Percentiles rank a stretch among this genome's conserved stretches.
These are phyloP conservation scores for Liodrosophila aerea DNA, from an alignment of 2,888 invertebrate genomes.

Conservation along the genomic window DNA sequence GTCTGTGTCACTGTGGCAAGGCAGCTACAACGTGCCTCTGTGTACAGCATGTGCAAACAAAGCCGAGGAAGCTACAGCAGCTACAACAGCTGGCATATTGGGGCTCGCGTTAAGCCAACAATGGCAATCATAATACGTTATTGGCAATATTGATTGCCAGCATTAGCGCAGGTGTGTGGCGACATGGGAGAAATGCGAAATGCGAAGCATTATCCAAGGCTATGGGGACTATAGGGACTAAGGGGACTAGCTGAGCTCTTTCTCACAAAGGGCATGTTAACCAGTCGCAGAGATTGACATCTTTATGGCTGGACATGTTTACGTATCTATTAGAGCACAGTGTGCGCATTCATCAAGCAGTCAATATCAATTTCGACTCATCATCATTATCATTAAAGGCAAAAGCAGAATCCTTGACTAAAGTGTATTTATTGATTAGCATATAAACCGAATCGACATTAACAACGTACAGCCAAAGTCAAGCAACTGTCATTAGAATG, in stretches of 20 bases:
- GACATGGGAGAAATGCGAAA: too few species aligned
- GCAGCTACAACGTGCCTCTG: neutral
- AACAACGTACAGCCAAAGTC: constrained; percentile 61
- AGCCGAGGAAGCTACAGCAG: constrained; percentile 15
- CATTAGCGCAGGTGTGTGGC: constrained; percentile 21
- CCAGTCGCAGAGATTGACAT: too few species aligned
- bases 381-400: constrained; percentile 16
- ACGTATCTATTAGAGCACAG: neutral
- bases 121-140: constrained; percentile 62
- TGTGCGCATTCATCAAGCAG: constrained; percentile 8
- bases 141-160: constrained; percentile 64
- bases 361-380: constrained; percentile 52
- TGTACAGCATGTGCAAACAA: constrained; percentile 22
- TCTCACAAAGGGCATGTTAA: too few species aligned
- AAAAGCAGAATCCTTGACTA: constrained; percentile 32
- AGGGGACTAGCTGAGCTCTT: too few species aligned
- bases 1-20: neutral
- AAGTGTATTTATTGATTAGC: constrained; percentile 62
- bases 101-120: constrained; percentile 24
- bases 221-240: too few species aligned
- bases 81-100: constrained; percentile 7
- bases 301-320: too few species aligned
- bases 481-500: constrained; percentile 72
- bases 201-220: too few species aligned
- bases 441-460: constrained; percentile 39